Conservation (phyloP, 2,888 invertebrate genomes). For the Aleiodes testaceus region DNA sequence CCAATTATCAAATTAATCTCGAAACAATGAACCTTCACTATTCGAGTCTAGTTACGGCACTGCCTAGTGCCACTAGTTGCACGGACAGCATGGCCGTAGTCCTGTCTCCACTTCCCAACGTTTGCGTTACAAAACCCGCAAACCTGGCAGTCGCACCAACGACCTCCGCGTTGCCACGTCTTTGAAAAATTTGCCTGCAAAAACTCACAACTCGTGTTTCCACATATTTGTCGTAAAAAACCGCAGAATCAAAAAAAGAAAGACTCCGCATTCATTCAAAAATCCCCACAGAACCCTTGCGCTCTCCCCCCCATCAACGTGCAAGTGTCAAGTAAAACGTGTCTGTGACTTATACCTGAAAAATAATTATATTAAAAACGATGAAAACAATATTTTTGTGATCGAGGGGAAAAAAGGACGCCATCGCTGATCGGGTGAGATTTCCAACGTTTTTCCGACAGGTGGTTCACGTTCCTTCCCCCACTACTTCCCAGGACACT, state of each 20-base stretch:
- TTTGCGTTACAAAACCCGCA: too few relatives aligned
- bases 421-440: constrained; percentile 44
- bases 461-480: constrained; percentile 53
- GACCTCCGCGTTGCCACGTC: constrained; percentile 40
- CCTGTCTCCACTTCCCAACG: constrained; percentile 22
- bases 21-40: constrained; percentile 38
- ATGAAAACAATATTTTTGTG: neutral
- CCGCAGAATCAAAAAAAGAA: too few relatives aligned
- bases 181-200: constrained; percentile 14
- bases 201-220: too few relatives aligned
- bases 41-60: constrained; percentile 34
- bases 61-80: constrained; percentile 46
- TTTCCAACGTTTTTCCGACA: constrained; percentile 55
- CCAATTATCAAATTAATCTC: neutral
- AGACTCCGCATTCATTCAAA: too few relatives aligned
- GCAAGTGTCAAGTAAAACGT: constrained; percentile 7
- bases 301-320: too few relatives aligned
- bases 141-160: constrained; percentile 1
- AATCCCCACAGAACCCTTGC: too few relatives aligned
- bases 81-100: constrained; percentile 30
- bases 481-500: neutral
- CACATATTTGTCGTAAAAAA: too few relatives aligned
- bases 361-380: neutral
- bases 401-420: neutral
- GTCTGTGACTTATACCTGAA: neutral